These are phyloP conservation scores for Calycopis cecrops DNA, from an alignment of 1,140 invertebrate genomes.

Conservation along the genomic window DNA sequence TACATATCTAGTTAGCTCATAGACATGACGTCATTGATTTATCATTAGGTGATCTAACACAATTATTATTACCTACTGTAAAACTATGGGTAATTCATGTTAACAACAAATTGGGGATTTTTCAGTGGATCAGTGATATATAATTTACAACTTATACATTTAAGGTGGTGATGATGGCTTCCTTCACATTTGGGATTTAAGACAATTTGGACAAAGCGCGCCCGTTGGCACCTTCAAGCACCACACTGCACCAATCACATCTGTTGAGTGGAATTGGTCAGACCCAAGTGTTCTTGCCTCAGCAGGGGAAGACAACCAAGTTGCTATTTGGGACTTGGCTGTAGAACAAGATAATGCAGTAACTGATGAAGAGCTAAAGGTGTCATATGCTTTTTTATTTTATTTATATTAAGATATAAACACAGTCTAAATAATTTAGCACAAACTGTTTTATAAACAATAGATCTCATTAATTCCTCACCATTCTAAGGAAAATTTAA, in stretches of 20 bases:
- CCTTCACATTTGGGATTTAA: slow-evolving; percentile 96
- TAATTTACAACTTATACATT: slow-evolving; percentile 26
- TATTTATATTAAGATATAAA: no score
- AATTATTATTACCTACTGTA: no score
- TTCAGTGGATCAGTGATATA: no score
- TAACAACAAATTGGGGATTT: no score
- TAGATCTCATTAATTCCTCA: no score
- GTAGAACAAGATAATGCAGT: slow-evolving; percentile 86
- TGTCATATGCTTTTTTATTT: slow-evolving; percentile 41
- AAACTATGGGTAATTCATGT: no score
- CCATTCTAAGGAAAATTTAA: no score
- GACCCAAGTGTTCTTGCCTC: slow-evolving; percentile 96
- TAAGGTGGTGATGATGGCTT: slow-evolving; percentile 96
- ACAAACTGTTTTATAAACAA: no score
- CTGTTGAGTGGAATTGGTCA: slow-evolving; percentile 96
- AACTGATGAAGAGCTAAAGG: slow-evolving; percentile 77
- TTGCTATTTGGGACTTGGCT: slow-evolving; percentile 97
- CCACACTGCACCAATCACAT: slow-evolving; percentile 94
- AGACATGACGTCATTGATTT: no score
- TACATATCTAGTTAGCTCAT: no score
- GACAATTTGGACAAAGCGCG: slow-evolving; percentile 87
- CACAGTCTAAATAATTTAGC: no score
- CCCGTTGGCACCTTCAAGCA: slow-evolving; percentile 96
- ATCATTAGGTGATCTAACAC: no score
- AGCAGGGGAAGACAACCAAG: slow-evolving; percentile 95